phyloP scores from a whole-genome alignment of 2,113 vertebrate genomes.

The Ia io region DNA sequence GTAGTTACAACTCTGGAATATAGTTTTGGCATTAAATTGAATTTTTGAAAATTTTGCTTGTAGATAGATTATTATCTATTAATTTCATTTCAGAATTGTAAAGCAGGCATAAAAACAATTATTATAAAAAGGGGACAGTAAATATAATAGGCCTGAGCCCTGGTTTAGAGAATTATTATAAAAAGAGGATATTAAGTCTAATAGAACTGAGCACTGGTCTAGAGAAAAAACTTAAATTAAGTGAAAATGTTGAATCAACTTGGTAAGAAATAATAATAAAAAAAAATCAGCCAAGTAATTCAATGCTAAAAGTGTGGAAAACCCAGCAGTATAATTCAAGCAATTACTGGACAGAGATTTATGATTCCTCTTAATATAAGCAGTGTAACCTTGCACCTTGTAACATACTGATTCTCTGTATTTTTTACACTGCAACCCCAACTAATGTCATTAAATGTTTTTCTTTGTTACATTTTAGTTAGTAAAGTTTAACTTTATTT shows the following conservation, averaged over 20 bases:
- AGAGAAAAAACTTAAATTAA: slow-evolving; percentile 8
- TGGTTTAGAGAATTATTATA: slow-evolving; percentile 40
- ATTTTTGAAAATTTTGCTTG: neutral
- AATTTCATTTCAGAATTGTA: slow-evolving; percentile 46
- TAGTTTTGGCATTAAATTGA: neutral
- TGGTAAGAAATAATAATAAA: neutral
- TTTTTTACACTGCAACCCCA: neutral
- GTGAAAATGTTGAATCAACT: neutral
- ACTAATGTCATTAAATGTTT: neutral
- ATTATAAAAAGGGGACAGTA: slow-evolving; percentile 35
- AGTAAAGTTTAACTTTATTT: neutral
- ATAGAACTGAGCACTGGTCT: slow-evolving; percentile 9
- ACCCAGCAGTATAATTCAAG: neutral
- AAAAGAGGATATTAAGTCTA: slow-evolving; percentile 31
- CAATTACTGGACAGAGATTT: neutral
- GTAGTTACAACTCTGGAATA: neutral
- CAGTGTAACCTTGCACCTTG: neutral
- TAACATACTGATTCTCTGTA: neutral
- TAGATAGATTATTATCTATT: slow-evolving; percentile 39
- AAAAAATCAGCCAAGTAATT: neutral
- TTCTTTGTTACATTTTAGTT: neutral
- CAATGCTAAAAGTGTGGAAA: neutral
- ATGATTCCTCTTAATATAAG: neutral
- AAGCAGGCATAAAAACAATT: slow-evolving; percentile 48
- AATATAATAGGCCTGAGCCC: slow-evolving; percentile 3